Evolutionary conservation across 1,140 invertebrate genomes (phyloP), one percentile per base, ranked within the genome.

Genomic region (Subanguina moxae): DNA sequence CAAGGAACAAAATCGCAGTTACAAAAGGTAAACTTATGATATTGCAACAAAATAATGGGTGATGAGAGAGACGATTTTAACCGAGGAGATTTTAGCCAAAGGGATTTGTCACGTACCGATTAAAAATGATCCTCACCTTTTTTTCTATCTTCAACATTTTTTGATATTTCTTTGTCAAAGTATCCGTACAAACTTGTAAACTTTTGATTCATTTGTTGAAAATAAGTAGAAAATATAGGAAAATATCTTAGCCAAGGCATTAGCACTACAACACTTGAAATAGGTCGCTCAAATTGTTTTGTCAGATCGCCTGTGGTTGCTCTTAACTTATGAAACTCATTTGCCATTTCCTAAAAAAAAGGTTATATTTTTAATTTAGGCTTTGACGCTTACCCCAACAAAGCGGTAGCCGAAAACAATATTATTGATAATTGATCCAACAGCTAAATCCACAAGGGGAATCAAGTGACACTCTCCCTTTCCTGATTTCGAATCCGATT

Each of bases 401-500:
- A 69, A 69, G n/a, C 27, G 21, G 43, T 67, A 43, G 1, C 62
- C 67, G 43, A 69, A 69, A 42, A 69, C 21, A 28, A 69, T 23
- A 11, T 69, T 43, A 25, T 69, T 69, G 38, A 69, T 69, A 19
- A 57, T 65, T 38, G 62, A 66, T 3, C 67, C 67, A 59, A 52
- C 43, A n/a, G 48, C 32, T 30, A 63, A 28, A 58, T 69, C 42
- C 17, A 69, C 45, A 21, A 45, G 21, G 19, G 25, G 21, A 56
- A 38, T 38, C 59, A 19, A 21, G 62, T 23, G 27, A 13, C 1
- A 19, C 13, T 13, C 27, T 63, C 25, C 45, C 46, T 62, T 43
- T 28, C 25, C 19, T 15, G 17, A 8, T 52, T 27, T 42, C 13
- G 43, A 19, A 32, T 66, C 15, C 5, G 11, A 21, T 42, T 38